Evolutionary conservation across 2,113 vertebrate genomes (phyloP).

Genomic region (Eulemur macaco): DNA sequence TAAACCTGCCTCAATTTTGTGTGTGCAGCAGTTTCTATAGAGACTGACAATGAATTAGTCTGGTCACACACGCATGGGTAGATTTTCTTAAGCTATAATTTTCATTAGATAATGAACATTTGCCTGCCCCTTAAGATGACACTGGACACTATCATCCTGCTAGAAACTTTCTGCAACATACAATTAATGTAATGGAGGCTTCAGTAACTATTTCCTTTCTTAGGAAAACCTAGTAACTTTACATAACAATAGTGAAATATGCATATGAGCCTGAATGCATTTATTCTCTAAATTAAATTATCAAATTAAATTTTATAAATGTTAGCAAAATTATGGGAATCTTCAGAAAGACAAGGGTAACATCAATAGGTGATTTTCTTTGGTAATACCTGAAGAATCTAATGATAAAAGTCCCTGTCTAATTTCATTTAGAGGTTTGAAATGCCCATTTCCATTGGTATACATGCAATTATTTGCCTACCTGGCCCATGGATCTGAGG

Average conservation of each 20-base stretch:
- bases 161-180: neutral
- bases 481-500: neutral
- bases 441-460: neutral
- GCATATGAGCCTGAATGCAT: neutral
- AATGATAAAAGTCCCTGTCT: neutral
- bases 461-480: neutral
- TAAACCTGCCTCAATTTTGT: neutral
- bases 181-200: neutral
- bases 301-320: neutral
- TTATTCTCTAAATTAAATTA: neutral
- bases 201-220: neutral
- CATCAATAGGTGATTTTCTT: neutral
- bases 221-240: neutral
- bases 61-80: neutral
- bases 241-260: neutral
- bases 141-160: neutral
- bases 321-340: neutral
- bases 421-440: neutral
- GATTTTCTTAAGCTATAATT: constrained; percentile 26
- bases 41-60: neutral
- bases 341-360: neutral
- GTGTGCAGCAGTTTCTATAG: neutral
- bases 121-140: neutral
- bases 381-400: neutral
- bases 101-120: neutral